Base-by-base conservation (phyloP, 2,797 vertebrate genomes). In the Acipenser oxyrinchus region DNA sequence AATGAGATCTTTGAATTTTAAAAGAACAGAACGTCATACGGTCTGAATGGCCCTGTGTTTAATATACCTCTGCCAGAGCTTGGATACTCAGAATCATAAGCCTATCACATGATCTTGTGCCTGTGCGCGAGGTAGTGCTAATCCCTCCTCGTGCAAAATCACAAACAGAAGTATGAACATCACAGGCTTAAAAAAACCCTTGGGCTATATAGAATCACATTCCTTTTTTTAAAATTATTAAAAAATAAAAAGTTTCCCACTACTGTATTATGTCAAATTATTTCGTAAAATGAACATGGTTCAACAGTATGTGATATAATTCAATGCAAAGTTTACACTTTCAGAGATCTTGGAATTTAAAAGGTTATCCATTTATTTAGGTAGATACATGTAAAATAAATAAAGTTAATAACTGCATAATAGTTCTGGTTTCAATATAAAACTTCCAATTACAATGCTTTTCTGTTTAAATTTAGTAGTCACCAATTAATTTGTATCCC, bases 91-190 rank as follows among this genome's bases (percentile, higher is more conserved):
- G 69, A 67, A 91, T 92, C 93, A 92, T 87, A 84, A 89, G 90
- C 73, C 72, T 74, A 81, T 92, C 95, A 95, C 91, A 93, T 94
- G 94, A 81, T 79, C 23, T 49, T 65, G 69, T 68, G 74, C 77
- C 80, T 78, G 70, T 83, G 82, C 90, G 92, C 88, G 90, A 90
- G 91, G 75, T 81, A 68, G 73, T 78, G 86, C 87, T 94, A 93
- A 93, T 91, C 87, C 79, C 82, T 68, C 71, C 0, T 72, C 75
- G 23, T 78, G 79, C 83, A 83, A 78, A 78, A 78, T 74, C 83
- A 76, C 80, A 68, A 64, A 75, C 73, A 74, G 69, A 77, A 78
- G 80, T 84, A 83, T 86, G 86, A 90, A 81, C 87, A 82, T 90
- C 90, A 82, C 78, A 75, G 74, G 86, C 83, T 79, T 64, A 79